Base-by-base conservation (phyloP, 2,797 vertebrate genomes). In the Betta splendens region DNA sequence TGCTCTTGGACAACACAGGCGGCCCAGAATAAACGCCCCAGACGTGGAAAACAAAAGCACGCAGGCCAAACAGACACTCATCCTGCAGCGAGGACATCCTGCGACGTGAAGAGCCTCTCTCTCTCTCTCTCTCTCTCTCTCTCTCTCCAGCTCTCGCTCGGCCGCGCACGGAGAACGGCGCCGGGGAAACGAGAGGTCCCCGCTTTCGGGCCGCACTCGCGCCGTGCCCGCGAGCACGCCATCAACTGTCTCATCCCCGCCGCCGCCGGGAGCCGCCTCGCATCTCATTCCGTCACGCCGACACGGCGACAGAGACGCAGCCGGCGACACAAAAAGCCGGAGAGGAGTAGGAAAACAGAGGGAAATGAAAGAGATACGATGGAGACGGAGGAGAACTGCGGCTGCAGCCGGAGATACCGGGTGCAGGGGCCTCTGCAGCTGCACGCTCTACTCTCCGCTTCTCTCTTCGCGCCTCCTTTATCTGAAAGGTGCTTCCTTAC, bases 201-300 rank as follows among this genome's bases (percentile, higher is more conserved):
- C 52, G 35, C 70, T 77, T 68, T 73, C 52, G 77, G 70, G 71
- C 63, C 38, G 73, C 59, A 29, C 46, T 60, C 68, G 77, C 38
- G 21, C 72, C 75, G 60, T 66, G 77, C 80, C 79, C 53, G 47
- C 70, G 25, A 86, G 83, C 69, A 10, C 61, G 75, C 69, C 81
- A 77, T 85, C 76, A 86, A 84, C 77, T 79, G 89, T 85, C 89
- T 88, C 77, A 85, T 85, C 77, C 76, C 77, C 75, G 56, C 65
- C 62, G 83, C 80, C 57, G 51, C 73, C 21, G 64, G 81, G 69
- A 86, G 72, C 51, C 54, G 68, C 64, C 72, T 83, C 60, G 80
- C 78, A 79, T 85, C 79, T 80, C 51, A 67, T 43, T 79, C 77
- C 82, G 75, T 90, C 85, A 84, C 77, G 78, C 79, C 87, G 83